These are phyloP conservation scores for Lasioglossum malachurum DNA, from an alignment of 2,888 invertebrate species.

Conservation along the genomic window DNA sequence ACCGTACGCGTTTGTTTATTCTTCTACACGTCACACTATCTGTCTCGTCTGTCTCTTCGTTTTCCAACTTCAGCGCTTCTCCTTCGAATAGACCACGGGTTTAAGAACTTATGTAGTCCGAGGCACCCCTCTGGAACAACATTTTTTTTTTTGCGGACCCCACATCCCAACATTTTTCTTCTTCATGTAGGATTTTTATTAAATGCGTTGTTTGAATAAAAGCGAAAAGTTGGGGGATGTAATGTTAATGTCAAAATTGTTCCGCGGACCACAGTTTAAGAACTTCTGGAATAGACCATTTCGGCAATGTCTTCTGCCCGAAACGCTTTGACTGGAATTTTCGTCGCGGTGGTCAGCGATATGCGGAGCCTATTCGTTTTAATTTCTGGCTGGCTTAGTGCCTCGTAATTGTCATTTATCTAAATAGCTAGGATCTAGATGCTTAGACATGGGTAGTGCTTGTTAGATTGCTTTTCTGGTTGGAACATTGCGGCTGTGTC, in stretches of 20 bases:
- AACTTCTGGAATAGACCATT: background rate
- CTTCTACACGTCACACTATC: background rate
- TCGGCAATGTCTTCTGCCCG: background rate
- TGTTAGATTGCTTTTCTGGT: background rate
- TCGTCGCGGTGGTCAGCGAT: background rate
- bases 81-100: background rate
- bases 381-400: background rate
- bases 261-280: no score
- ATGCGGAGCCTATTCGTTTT: background rate
- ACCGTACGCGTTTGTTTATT: background rate
- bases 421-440: background rate
- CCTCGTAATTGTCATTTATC: background rate
- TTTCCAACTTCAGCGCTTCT: background rate
- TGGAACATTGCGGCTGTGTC: background rate
- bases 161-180: no score
- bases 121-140: no score
- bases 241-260: no score
- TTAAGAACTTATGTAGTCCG: no score
- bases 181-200: no score
- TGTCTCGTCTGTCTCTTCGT: background rate
- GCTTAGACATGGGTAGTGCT: background rate
- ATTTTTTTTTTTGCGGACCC: no score
- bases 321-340: background rate
- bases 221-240: no score
- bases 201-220: no score